phyloP scores from a whole-genome alignment of 37 sponge, comb jelly and placozoan species.

The Ephydatia muelleri region DNA sequence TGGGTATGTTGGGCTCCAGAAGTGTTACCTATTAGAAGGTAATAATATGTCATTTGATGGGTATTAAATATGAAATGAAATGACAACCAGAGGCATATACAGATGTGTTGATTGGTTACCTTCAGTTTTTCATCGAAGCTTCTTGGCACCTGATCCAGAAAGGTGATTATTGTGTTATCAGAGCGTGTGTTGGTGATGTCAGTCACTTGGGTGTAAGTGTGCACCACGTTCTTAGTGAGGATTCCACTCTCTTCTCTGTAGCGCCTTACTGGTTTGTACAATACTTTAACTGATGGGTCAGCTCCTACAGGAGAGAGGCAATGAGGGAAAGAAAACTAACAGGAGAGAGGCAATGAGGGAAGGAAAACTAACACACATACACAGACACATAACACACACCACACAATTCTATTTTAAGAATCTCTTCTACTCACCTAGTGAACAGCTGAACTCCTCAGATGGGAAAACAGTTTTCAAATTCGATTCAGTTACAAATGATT shows the following conservation, averaged over 20 bases:
- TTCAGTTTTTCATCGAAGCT: conserved; percentile 86
- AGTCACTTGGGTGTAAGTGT: conserved; percentile 76
- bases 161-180: conserved; percentile 65
- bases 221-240: conserved; percentile 56
- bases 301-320: conserved; percentile 34
- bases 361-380: neutral
- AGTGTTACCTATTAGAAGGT: conserved; percentile 51
- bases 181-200: conserved; percentile 68
- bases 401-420: neutral
- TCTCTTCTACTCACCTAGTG: conserved; percentile 40
- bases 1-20: conserved; percentile 59
- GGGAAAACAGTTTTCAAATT: conserved; percentile 52
- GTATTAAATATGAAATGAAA: neutral
- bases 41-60: neutral
- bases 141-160: conserved; percentile 81
- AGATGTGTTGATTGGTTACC: conserved; percentile 45
- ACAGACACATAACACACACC: neutral
- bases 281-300: conserved; percentile 66
- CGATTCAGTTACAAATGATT: conserved; percentile 70
- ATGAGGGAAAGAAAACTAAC: neutral
- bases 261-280: conserved; percentile 72
- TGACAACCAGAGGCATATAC: neutral
- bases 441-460: conserved; percentile 69
- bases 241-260: conserved; percentile 72
- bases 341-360: neutral